A percentile compares a stretch with the other conserved stretches of the same genome.
phyloP scores from a whole-genome alignment of 2,888 invertebrate species.

The Clepsis dumicolana region DNA sequence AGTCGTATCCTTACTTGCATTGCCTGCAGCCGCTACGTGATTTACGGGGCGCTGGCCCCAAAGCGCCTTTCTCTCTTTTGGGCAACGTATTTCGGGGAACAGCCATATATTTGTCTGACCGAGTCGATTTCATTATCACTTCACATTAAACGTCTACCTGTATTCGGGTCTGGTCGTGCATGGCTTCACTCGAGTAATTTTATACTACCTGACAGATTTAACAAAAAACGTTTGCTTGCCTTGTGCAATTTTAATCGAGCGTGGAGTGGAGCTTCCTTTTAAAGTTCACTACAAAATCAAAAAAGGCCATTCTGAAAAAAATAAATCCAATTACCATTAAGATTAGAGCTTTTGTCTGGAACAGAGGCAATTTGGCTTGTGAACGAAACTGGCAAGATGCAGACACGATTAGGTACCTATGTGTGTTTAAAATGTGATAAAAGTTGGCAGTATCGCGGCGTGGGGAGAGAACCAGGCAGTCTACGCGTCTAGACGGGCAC shows the following conservation, averaged over 20 bases:
- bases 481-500: constrained; percentile 54
- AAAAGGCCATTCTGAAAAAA: not conserved
- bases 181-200: constrained; percentile 22
- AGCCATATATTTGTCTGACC: constrained; percentile 73
- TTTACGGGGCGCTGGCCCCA: constrained; percentile 67
- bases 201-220: constrained; percentile 30
- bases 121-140: constrained; percentile 45
- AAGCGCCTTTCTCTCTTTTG: constrained; percentile 65
- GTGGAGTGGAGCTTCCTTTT: not conserved
- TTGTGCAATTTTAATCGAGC: constrained; percentile 32
- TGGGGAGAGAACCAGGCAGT: constrained; percentile 46
- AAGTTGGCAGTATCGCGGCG: constrained; percentile 15
- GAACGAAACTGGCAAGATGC: constrained; percentile 3
- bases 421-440: constrained; percentile 28
- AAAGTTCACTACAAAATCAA: not conserved
- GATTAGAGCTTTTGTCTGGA: not conserved
- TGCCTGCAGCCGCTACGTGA: constrained; percentile 61
- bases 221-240: constrained; percentile 26
- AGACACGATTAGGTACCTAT: constrained; percentile 6
- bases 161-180: constrained; percentile 35
- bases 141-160: constrained; percentile 50
- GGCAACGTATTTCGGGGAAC: constrained; percentile 67
- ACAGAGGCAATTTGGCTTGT: not conserved
- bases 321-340: not conserved
- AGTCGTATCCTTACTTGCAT: constrained; percentile 29